A percentile compares a stretch with the other conserved stretches of the same genome.
Conservation (phyloP, 1,140 invertebrate genomes). For the Drosophila pseudoobscura region DNA sequence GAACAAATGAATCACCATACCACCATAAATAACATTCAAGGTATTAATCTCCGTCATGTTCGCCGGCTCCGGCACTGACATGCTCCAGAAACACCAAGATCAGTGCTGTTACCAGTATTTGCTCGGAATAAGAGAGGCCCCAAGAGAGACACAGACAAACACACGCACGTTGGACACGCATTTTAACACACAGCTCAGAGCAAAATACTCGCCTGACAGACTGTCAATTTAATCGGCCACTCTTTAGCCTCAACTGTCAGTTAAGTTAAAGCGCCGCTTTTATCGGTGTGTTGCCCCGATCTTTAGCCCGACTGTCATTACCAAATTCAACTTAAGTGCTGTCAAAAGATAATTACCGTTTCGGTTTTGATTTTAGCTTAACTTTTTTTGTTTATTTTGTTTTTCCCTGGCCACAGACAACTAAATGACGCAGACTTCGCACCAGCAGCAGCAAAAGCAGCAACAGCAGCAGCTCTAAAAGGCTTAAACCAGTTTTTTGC, state of each 20-base stretch:
- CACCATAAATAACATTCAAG: slow-evolving; percentile 15
- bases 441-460: background rate
- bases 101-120: background rate
- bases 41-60: slow-evolving; percentile 16
- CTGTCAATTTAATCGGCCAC: slow-evolving; percentile 68
- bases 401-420: slow-evolving; percentile 8
- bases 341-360: slow-evolving; percentile 80
- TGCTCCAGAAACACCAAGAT: slow-evolving; percentile 15
- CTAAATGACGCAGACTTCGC: slow-evolving; percentile 20
- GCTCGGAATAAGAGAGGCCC: background rate
- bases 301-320: slow-evolving; percentile 62
- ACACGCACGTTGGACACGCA: slow-evolving; percentile 27
- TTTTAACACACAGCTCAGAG: slow-evolving; percentile 32
- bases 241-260: slow-evolving; percentile 68
- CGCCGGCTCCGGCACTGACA: background rate
- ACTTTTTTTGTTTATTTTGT: slow-evolving; percentile 15
- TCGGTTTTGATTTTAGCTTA: slow-evolving; percentile 49
- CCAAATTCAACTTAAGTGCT: slow-evolving; percentile 77
- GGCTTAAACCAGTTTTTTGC: slow-evolving; percentile 53
- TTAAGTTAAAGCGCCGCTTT: slow-evolving; percentile 56
- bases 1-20: slow-evolving; percentile 8
- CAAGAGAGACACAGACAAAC: background rate
- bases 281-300: slow-evolving; percentile 53
- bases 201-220: slow-evolving; percentile 47
- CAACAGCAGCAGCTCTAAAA: slow-evolving; percentile 19